These are phyloP conservation scores for Harpagoxenus sublaevis DNA, from an alignment of 2,888 invertebrate genomes.

Conservation along the genomic window DNA sequence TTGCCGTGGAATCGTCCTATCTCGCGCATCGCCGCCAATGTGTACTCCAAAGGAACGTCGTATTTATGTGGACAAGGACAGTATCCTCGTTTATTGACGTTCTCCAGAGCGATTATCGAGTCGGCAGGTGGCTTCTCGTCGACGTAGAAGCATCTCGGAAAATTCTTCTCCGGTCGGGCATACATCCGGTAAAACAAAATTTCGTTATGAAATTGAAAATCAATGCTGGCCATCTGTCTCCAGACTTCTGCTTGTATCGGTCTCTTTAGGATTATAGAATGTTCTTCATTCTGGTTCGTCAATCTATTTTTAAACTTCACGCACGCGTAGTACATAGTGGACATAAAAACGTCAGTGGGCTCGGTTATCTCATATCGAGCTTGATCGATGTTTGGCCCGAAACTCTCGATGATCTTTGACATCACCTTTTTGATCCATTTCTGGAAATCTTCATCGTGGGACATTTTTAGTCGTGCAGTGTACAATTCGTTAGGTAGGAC, in stretches of 20 bases:
- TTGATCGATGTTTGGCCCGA: conserved; percentile 52
- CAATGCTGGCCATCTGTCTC: rapidly evolving
- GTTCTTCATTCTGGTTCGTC: not conserved
- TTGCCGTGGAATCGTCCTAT: conserved; percentile 80
- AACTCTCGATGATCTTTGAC: conserved; percentile 49
- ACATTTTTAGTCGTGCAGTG: conserved; percentile 4
- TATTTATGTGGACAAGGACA: conserved; percentile 52
- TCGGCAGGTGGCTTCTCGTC: conserved; percentile 57
- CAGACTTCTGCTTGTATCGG: rapidly evolving
- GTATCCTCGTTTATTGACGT: conserved; percentile 74
- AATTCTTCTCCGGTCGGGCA: conserved; percentile 37
- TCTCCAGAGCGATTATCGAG: conserved; percentile 76
- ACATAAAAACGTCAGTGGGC: conserved; percentile 68
- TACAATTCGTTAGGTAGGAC: not conserved
- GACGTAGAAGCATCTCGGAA: conserved; percentile 67
- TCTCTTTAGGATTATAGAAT: conserved; percentile 71
- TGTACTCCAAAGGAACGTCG: conserved; percentile 75
- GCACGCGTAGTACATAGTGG: conserved; percentile 68
- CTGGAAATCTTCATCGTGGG: not conserved
- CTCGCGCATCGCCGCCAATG: conserved; percentile 75
- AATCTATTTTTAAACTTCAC: conserved; percentile 58
- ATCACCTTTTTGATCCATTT: conserved; percentile 60
- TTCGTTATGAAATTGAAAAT: conserved; percentile 80
- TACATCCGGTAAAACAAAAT: conserved; percentile 79
- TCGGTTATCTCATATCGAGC: conserved; percentile 61